phyloP scores from a whole-genome alignment of 2,113 vertebrate species.

The Speoplatyrhinus poulsoni region DNA sequence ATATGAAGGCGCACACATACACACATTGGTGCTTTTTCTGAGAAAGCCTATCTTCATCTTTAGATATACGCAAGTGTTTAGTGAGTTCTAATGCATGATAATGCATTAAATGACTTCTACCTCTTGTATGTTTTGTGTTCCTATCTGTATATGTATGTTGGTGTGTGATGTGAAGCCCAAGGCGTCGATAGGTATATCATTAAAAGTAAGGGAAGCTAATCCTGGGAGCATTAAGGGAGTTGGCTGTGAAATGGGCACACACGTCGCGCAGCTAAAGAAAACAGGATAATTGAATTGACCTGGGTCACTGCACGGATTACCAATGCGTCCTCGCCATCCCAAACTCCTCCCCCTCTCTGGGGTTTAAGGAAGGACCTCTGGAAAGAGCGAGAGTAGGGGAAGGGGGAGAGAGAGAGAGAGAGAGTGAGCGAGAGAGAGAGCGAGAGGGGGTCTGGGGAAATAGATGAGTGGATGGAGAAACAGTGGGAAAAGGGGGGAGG shows the following conservation, averaged over 20 bases:
- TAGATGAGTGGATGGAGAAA: neutral
- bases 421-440: conserved; percentile 3
- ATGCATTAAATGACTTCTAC: conserved; percentile 42
- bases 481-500: conserved; percentile 11
- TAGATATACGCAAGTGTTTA: conserved; percentile 32
- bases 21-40: conserved; percentile 40
- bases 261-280: conserved; percentile 76
- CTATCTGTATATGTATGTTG: conserved; percentile 5
- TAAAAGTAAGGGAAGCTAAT: conserved; percentile 84
- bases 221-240: conserved; percentile 80
- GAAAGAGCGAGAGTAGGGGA: conserved; percentile 58
- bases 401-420: conserved; percentile 30
- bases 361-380: conserved; percentile 73
- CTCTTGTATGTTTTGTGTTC: conserved; percentile 10
- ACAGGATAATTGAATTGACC: conserved; percentile 87
- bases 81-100: conserved; percentile 45
- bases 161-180: conserved; percentile 49
- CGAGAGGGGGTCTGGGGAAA: neutral
- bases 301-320: conserved; percentile 79
- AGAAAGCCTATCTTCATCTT: conserved; percentile 45
- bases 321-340: conserved; percentile 65
- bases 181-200: conserved; percentile 81
- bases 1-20: conserved; percentile 20
- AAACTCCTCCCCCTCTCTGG: conserved; percentile 69
- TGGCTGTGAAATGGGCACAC: conserved; percentile 83